These are phyloP conservation scores for Cottoperca gobio DNA, from an alignment of 2,797 vertebrate species.

Conservation along the genomic window DNA sequence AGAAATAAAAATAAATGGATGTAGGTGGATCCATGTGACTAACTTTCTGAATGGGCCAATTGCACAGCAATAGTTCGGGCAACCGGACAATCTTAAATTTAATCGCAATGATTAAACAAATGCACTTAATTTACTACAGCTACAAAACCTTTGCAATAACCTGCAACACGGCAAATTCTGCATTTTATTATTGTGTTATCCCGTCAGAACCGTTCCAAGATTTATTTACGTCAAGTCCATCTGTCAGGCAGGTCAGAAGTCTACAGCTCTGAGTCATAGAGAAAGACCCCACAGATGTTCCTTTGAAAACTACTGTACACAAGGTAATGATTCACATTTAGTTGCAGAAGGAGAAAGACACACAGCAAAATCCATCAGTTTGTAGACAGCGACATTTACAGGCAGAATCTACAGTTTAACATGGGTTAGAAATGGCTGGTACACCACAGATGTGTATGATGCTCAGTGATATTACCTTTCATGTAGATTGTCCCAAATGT, in stretches of 20 bases:
- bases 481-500: slow-evolving; percentile 21
- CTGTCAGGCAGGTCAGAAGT: slow-evolving; percentile 22
- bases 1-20: neutral
- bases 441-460: slow-evolving; percentile 22
- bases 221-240: neutral
- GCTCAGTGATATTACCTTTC: slow-evolving; percentile 26
- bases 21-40: neutral
- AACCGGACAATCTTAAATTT: neutral
- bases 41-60: slow-evolving; percentile 19
- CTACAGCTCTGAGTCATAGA: slow-evolving; percentile 31
- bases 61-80: slow-evolving; percentile 18
- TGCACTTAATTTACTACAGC: slow-evolving; percentile 6
- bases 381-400: slow-evolving; percentile 64
- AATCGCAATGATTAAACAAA: neutral
- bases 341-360: slow-evolving; percentile 64
- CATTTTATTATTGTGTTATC: slow-evolving; percentile 1
- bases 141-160: slow-evolving; percentile 5
- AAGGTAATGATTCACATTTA: slow-evolving; percentile 62
- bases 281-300: slow-evolving; percentile 45
- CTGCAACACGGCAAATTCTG: neutral
- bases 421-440: slow-evolving; percentile 35
- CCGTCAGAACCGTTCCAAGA: neutral
- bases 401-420: slow-evolving; percentile 63
- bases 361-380: slow-evolving; percentile 53
- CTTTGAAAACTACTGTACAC: slow-evolving; percentile 54